Evolutionary conservation across 2,797 vertebrate genomes (phyloP), one percentile per base, ranked within the genome.

Genomic region (Acestrorhynchus altus): DNA sequence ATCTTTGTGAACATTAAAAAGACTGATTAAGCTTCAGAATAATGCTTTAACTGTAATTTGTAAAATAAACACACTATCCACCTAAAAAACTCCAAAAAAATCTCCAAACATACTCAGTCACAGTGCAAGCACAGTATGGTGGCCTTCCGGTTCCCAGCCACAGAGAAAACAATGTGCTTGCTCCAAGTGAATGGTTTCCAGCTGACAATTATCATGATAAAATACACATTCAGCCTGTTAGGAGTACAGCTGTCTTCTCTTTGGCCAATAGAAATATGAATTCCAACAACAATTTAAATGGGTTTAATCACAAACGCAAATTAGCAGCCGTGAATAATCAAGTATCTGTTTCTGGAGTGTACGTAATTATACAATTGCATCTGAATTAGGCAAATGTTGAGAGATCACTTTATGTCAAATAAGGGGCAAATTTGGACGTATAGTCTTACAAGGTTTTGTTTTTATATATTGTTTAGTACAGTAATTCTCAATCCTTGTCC

Each of bases 191-290:
- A 81, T 72, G 60, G 52, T 8, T 63, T 63, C 69, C 81, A 81
- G 74, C 79, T 81, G 69, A 70, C 77, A 40, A 83, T 86, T 88
- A 80, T 70, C 80, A 85, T 86, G 84, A 78, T 77, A 87, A 87
- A 85, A 74, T 74, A 31, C 35, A 74, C 60, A 67, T 66, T 63
- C 59, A 77, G 39, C 46, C 70, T 75, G 57, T 40, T 59, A 44
- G 69, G 61, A 69, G 77, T 71, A 82, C 64, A 82, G 67, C 70
- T 78, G 73, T 46, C 67, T 72, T 56, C 75, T 81, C 65, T 79
- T 72, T 63, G 81, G 77, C 74, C 54, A 63, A 66, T 54, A 77
- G 60, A 73, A 80, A 75, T 72, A 78, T 72, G 69, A 76, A 84
- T 76, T 85, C 49, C 54, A 79, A 83, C 61, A 52, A 49, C 35